Base-by-base conservation (phyloP, 2,888 invertebrate genomes). In the Drosophila kambysellisi region DNA sequence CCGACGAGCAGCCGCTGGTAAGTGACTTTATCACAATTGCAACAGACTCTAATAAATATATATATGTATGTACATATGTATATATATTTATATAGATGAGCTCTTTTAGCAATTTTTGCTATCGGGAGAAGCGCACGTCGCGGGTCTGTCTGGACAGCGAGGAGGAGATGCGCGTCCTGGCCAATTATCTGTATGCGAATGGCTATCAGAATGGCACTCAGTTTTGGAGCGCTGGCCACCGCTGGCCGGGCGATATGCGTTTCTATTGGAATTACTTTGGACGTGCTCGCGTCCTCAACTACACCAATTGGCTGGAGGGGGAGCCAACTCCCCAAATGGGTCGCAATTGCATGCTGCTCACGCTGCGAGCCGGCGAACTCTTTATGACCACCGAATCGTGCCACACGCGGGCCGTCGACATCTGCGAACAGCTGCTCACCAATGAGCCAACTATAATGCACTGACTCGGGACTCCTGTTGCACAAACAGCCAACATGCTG, bases 191-290 rank as follows among this genome's bases (percentile, higher is more conserved):
- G 5, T 74, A 76, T 43, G 82, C 54, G 7, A 59, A 33, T n/a
- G 86, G 82, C 50, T 89, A 65, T 43, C 60, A 61, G 41, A 74
- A 81, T 32, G 86, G 86, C 20, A 76, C 88, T 7, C 65, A 79
- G 17, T 87, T 90, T 76, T 87, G 86, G 86, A 89, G 91, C 43
- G 89, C 91, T 7, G 86, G 91, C 0, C 79, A 90, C 46, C 85
- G 85, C 5, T 86, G 90, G 90, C 88, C 85, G 0, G 74, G 78
- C 0, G 85, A 86, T 17, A 17, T 83, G 51, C 83, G 67, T 9
- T 86, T 86, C 74, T 86, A 86, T 58, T 86, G 85, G 90, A 86
- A 90, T 8, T 87, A 90, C 65, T 86, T 90, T 57, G 85, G 85
- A 4, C 81, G 67, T 8, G 91, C 89, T 5, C 75, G 85, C 3